Base-by-base conservation (phyloP, 2,888 invertebrate species). In the Mythimna vitellina region DNA sequence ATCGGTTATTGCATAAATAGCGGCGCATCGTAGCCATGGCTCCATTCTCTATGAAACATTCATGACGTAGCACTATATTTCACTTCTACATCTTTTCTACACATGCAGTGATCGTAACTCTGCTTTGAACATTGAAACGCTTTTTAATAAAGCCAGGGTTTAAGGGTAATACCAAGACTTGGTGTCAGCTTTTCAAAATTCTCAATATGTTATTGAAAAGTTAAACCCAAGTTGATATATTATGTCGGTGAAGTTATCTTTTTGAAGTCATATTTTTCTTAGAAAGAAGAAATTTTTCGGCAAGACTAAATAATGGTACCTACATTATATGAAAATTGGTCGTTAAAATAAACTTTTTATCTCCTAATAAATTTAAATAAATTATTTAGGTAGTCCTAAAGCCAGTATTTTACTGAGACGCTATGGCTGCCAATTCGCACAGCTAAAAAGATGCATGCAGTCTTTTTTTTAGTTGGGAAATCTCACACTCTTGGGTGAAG, bases 1-100 rank as follows among this genome's bases (percentile, higher is more conserved):
- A 82, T 82, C 74, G 82, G 83, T 83, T 86, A 86, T 84, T 80
- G 82, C 81, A 87, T 83, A 85, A 84, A 84, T 76, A 82, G 78
- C 73, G 42, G 75, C 69, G 81, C 77, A 72, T 80, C 74, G 68
- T 56, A 49, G 62, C 66, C 71, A 72, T 77, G 67, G 76, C 78
- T 84, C 65, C 77, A 72, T 79, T 75, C 65, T 67, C 66, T 66
- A 87, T 87, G 82, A 86, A 87, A 86, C 82, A 87, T 87, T 86
- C 87, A 87, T 87, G 78, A 84, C 62, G 20, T 51, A 57, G 54
- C 72, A 76, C 71, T 68, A 67, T 67, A 83, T 76, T 79, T 75
- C 81, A 78, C 10, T 65, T 75, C 51, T 76, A 82, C 74, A 79
- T 82, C 68, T 63, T 61, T 76, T 74, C 72, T 76, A 68, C 75